A percentile compares a stretch with the other conserved stretches of the same genome.
Evolutionary conservation across 2,113 vertebrate species (phyloP).

Genomic region (Ciconia boyciana): DNA sequence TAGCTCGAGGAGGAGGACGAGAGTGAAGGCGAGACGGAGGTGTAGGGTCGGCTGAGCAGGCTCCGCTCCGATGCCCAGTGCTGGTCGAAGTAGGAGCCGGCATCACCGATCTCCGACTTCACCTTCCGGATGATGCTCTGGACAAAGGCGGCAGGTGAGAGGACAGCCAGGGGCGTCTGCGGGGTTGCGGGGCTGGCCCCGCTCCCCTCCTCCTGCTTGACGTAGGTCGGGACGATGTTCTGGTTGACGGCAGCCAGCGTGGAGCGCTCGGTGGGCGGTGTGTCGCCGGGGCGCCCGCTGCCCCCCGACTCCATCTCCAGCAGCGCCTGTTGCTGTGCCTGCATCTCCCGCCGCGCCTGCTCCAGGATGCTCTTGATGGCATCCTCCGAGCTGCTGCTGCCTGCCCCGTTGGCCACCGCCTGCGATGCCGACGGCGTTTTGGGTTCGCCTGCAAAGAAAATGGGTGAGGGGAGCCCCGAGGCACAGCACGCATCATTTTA

Average conservation of each 20-base stretch:
- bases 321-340: constrained; percentile 92
- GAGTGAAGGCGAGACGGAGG: constrained; percentile 88
- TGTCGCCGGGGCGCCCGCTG: constrained; percentile 35
- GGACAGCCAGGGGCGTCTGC: constrained; percentile 81
- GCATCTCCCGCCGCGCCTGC: constrained; percentile 95
- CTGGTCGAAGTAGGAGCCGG: constrained; percentile 91
- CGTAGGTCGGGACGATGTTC: constrained; percentile 71
- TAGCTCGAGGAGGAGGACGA: constrained; percentile 90
- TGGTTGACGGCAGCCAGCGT: constrained; percentile 73
- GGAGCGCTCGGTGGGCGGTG: constrained; percentile 72
- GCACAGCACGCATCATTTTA: rapidly evolving
- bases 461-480: background rate
- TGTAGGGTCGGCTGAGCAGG: constrained; percentile 77
- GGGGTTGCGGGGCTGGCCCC: constrained; percentile 67
- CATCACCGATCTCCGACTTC: constrained; percentile 94
- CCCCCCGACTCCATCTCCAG: constrained; percentile 87
- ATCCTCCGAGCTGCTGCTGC: constrained; percentile 85
- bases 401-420: constrained; percentile 38
- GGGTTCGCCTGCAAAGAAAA: constrained; percentile 76
- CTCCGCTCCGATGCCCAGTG: constrained; percentile 92
- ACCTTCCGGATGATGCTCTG: constrained; percentile 98
- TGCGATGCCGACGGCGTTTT: constrained; percentile 68
- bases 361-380: constrained; percentile 96
- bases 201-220: constrained; percentile 89
- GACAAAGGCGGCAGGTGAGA: constrained; percentile 93